Conservation (phyloP, 2,888 invertebrate species). For the Apantesis nais region DNA sequence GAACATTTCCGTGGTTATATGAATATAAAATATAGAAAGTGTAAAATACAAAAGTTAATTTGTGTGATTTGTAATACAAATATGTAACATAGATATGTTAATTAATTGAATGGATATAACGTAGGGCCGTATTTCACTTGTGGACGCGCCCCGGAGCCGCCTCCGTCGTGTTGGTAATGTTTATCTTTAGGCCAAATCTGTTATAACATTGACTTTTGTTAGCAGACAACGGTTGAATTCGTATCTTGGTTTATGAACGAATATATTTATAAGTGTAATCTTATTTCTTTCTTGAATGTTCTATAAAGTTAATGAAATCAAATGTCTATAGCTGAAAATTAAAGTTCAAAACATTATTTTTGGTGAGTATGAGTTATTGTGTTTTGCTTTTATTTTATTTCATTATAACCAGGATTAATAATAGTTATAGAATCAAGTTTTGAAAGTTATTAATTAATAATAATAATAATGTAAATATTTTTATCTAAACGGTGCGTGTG, state of each 20-base stretch:
- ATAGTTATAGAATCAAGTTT: background rate
- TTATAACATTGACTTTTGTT: constrained; percentile 50
- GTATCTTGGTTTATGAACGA: constrained; percentile 25
- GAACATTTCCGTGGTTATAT: constrained; percentile 11
- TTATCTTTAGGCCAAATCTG: constrained; percentile 66
- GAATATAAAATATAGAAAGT: constrained; percentile 46
- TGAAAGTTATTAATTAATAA: background rate
- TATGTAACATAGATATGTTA: constrained; percentile 59
- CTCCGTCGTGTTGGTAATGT: constrained; percentile 67
- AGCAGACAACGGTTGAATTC: constrained; percentile 44
- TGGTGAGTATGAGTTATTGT: background rate
- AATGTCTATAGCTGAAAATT: background rate
- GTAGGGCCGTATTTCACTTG: constrained; percentile 58
- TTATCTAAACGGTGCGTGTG: background rate
- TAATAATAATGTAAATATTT: background rate
- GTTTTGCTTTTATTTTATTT: background rate
- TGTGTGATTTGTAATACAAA: constrained; percentile 45
- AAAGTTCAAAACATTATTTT: background rate
- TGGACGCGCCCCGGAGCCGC: constrained; percentile 72
- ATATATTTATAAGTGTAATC: constrained; percentile 4
- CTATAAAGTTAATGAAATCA: background rate
- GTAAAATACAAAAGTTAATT: constrained; percentile 30
- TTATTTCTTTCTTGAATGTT: background rate
- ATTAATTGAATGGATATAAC: constrained; percentile 66
- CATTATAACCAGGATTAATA: background rate